These are phyloP conservation scores for Micronycteris hirsuta DNA, from an alignment of 2,113 vertebrate species.

Conservation along the genomic window DNA sequence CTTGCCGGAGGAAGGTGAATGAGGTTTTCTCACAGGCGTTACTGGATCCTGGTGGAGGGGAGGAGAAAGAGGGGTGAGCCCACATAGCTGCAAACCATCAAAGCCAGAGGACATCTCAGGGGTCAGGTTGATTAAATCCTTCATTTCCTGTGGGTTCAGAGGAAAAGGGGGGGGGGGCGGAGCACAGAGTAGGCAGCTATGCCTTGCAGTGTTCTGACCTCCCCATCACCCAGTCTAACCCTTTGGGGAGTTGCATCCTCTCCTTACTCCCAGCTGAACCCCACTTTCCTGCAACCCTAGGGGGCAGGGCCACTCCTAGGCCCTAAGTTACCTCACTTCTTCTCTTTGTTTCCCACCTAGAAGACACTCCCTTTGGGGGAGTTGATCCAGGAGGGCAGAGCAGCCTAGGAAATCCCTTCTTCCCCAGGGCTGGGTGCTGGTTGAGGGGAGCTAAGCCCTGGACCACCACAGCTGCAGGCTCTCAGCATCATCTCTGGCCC, in stretches of 20 bases:
- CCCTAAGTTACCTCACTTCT: not conserved
- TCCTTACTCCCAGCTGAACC: not conserved
- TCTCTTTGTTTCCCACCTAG: not conserved
- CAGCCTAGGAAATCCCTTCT: not conserved
- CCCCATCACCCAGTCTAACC: not conserved
- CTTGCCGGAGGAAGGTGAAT: constrained; percentile 93
- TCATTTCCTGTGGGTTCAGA: not conserved
- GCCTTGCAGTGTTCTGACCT: not conserved
- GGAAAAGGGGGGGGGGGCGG: not conserved
- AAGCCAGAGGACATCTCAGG: not conserved
- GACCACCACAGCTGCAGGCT: not conserved
- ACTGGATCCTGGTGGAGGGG: constrained; percentile 85
- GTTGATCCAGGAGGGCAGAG: not conserved
- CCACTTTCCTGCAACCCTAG: not conserved
- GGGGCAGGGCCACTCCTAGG: not conserved
- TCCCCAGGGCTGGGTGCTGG: not conserved
- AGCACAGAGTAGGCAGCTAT: not conserved
- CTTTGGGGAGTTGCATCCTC: not conserved
- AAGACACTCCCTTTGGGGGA: not conserved
- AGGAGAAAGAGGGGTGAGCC: not conserved
- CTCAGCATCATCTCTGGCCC: not conserved
- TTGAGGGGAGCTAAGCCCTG: not conserved
- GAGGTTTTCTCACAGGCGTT: constrained; percentile 97
- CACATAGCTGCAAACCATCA: not conserved
- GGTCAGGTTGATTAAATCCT: not conserved